A percentile compares a stretch with the other conserved stretches of the same genome.
Evolutionary conservation across 2,797 vertebrate genomes (phyloP).

Genomic region (Acanthopagrus latus): DNA sequence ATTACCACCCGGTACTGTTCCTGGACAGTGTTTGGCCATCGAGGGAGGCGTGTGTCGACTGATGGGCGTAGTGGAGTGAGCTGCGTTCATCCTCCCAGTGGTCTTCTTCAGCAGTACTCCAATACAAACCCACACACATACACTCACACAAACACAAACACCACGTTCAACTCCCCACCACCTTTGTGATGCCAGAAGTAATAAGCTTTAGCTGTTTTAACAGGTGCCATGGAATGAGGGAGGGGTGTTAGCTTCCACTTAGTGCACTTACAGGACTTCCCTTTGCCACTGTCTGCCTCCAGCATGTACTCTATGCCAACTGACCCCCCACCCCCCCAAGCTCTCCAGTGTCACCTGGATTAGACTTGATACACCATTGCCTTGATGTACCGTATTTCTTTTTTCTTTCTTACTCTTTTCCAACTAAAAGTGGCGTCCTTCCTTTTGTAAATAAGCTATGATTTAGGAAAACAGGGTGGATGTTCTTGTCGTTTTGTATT

Average conservation of each 20-base stretch:
- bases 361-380: conserved; percentile 77
- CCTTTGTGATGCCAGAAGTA: conserved; percentile 65
- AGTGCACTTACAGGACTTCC: conserved; percentile 79
- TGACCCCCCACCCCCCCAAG: conserved; percentile 13
- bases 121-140: conserved; percentile 32
- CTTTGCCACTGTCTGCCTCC: conserved; percentile 71
- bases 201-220: conserved; percentile 83
- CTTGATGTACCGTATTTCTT: conserved; percentile 59
- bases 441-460: conserved; percentile 81
- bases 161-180: conserved; percentile 46
- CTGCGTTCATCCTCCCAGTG: conserved; percentile 42
- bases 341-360: conserved; percentile 72
- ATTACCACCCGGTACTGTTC: conserved; percentile 95
- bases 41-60: conserved; percentile 98
- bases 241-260: conserved; percentile 70
- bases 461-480: conserved; percentile 84
- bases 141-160: conserved; percentile 15
- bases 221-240: conserved; percentile 76
- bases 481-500: conserved; percentile 64
- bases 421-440: conserved; percentile 62
- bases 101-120: conserved; percentile 75
- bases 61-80: conserved; percentile 87
- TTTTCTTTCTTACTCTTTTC: conserved; percentile 35
- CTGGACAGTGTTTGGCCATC: conserved; percentile 98
- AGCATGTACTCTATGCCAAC: conserved; percentile 73